A percentile compares a stretch with the other conserved stretches of the same genome.
Evolutionary conservation across 2,888 invertebrate genomes (phyloP).

Genomic region (Lepidochrysops patricia): DNA sequence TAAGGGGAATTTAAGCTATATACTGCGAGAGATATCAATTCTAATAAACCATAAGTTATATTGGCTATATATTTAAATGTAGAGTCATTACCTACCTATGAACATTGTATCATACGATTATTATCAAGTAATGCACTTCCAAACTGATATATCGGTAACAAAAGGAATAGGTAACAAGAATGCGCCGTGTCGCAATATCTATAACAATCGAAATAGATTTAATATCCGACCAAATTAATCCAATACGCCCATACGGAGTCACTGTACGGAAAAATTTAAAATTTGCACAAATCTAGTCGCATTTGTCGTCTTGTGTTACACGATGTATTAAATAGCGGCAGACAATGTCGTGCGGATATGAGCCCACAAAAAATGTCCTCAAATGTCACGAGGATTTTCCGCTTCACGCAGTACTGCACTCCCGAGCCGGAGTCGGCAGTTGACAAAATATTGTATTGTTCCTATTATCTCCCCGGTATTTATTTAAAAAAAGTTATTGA

Average conservation of each 20-base stretch:
- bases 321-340: constrained; percentile 72
- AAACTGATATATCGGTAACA: background rate
- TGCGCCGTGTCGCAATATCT: background rate
- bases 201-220: constrained; percentile 1
- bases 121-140: background rate
- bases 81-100: too few relatives aligned
- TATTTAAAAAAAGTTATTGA: constrained; percentile 74
- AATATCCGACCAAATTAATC: constrained; percentile 47
- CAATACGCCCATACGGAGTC: constrained; percentile 58
- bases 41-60: too few relatives aligned
- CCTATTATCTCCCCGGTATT: constrained; percentile 71
- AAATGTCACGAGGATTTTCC: constrained; percentile 73
- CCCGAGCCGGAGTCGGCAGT: constrained; percentile 66
- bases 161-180: background rate
- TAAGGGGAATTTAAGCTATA: background rate
- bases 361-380: constrained; percentile 73
- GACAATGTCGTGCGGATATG: constrained; percentile 74
- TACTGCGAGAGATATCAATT: background rate
- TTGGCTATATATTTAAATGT: too few relatives aligned
- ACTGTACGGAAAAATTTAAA: constrained; percentile 66
- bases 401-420: constrained; percentile 72
- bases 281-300: constrained; percentile 73
- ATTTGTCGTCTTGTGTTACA: constrained; percentile 73
- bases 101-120: background rate
- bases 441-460: constrained; percentile 75